Evolutionary conservation across 2,888 invertebrate genomes (phyloP).

Genomic region (Scaptomyza parva): DNA sequence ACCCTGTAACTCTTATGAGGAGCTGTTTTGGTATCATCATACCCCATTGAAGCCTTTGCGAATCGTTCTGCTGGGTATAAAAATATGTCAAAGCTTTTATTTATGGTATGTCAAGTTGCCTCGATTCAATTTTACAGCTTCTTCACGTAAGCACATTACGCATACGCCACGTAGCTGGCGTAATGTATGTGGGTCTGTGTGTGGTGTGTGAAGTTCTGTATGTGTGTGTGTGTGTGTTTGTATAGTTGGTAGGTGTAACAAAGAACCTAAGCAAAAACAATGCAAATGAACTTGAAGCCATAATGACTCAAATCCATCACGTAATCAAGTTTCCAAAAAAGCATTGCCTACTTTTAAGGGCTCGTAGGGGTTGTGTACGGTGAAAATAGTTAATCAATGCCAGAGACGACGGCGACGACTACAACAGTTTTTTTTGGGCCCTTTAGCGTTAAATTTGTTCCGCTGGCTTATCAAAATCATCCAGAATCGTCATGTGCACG

Average conservation of each 20-base stretch:
- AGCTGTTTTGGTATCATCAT: too few relatives aligned
- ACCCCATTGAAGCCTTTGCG: not conserved
- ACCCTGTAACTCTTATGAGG: not conserved
- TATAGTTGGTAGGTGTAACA: not conserved
- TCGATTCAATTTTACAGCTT: constrained; percentile 35
- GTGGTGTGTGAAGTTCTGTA: not conserved
- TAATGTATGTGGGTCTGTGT: not conserved
- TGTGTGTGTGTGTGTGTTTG: not conserved
- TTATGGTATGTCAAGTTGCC: constrained; percentile 17
- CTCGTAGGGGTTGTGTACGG: constrained; percentile 3
- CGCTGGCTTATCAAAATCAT: constrained; percentile 72
- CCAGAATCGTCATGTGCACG: constrained; percentile 73
- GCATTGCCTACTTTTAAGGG: constrained; percentile 49
- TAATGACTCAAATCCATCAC: constrained; percentile 74
- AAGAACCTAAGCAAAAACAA: constrained; percentile 38
- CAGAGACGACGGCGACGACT: constrained; percentile 41
- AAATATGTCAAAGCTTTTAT: not conserved
- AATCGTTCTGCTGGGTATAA: not conserved
- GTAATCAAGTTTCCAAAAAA: constrained; percentile 62
- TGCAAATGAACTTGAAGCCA: constrained; percentile 56
- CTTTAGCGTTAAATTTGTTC: constrained; percentile 67
- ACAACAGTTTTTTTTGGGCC: constrained; percentile 11
- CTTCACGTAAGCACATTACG: constrained; percentile 35
- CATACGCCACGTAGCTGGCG: constrained; percentile 27
- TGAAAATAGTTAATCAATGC: constrained; percentile 76